Conservation (phyloP, 2,888 invertebrate genomes). For the Zaprionus bogoriensis region DNA sequence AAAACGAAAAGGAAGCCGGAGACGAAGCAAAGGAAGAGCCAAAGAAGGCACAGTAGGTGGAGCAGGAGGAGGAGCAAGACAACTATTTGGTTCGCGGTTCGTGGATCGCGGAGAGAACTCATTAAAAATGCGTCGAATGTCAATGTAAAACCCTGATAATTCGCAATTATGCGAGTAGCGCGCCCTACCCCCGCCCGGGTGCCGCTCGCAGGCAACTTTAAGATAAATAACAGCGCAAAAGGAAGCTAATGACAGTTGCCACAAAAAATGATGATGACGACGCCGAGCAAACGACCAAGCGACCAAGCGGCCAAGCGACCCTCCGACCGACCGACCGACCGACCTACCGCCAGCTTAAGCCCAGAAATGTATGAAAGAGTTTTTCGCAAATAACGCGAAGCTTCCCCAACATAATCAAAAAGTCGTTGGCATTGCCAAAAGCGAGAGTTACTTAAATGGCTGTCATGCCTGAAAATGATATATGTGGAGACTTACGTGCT, state of each 20-base stretch:
- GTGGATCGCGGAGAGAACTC: constrained; percentile 57
- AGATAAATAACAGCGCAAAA: constrained; percentile 67
- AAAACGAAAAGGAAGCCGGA: neutral
- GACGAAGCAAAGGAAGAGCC: neutral
- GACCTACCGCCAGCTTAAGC: neutral
- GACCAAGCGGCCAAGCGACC: neutral
- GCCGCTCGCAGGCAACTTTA: constrained; percentile 28
- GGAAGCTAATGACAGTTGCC: constrained; percentile 73
- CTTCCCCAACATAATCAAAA: constrained; percentile 53
- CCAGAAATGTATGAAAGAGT: neutral
- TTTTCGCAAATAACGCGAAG: constrained; percentile 23
- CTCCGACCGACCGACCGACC: constrained; percentile 4
- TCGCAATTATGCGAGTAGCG: constrained; percentile 56
- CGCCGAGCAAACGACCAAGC: constrained; percentile 12
- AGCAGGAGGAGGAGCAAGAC: neutral
- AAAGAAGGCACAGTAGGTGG: neutral
- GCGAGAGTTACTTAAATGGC: constrained; percentile 52
- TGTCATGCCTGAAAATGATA: constrained; percentile 44
- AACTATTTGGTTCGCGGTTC: constrained; percentile 4
- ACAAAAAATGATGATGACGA: constrained; percentile 55
- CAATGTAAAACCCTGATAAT: constrained; percentile 70
- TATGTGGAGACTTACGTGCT: constrained; percentile 2
- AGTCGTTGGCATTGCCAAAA: constrained; percentile 53
- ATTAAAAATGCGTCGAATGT: constrained; percentile 68
- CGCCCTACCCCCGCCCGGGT: neutral